Evolutionary conservation across 2,888 invertebrate species (phyloP).

Genomic region (Clostera curtula): DNA sequence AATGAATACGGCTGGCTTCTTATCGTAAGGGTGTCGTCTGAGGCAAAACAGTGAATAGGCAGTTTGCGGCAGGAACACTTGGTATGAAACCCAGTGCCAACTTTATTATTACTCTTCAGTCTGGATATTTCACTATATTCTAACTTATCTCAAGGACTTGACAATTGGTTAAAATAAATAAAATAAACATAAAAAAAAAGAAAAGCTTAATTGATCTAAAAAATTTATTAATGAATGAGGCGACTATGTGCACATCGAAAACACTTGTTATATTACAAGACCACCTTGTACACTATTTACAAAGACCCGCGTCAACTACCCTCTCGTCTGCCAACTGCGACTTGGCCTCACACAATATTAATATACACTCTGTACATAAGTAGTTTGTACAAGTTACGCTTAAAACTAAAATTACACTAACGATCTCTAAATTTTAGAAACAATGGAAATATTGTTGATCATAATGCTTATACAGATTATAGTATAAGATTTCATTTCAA

Average conservation of each 20-base stretch:
- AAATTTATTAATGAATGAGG: conserved; percentile 74
- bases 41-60: too few species aligned
- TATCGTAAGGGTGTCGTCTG: too few species aligned
- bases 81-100: too few species aligned
- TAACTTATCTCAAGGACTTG: too few species aligned
- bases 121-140: too few species aligned
- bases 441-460: conserved; percentile 71
- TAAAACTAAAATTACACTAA: conserved; percentile 45
- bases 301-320: conserved; percentile 40
- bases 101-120: too few species aligned
- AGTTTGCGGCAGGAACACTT: too few species aligned
- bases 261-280: conserved; percentile 69
- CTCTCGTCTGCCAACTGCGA: conserved; percentile 23
- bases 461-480: conserved; percentile 69
- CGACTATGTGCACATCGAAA: conserved; percentile 75
- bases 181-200: conserved; percentile 17
- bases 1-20: too few species aligned
- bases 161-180: too few species aligned
- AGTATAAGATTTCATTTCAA: conserved; percentile 48
- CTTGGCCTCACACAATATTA: conserved; percentile 21
- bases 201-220: conserved; percentile 65
- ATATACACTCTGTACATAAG: conserved; percentile 63
- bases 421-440: conserved; percentile 45
- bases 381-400: conserved; percentile 69
- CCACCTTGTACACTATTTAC: conserved; percentile 70